These are phyloP conservation scores for Epinotia nisella DNA, from an alignment of 2,888 invertebrate genomes.

Conservation along the genomic window DNA sequence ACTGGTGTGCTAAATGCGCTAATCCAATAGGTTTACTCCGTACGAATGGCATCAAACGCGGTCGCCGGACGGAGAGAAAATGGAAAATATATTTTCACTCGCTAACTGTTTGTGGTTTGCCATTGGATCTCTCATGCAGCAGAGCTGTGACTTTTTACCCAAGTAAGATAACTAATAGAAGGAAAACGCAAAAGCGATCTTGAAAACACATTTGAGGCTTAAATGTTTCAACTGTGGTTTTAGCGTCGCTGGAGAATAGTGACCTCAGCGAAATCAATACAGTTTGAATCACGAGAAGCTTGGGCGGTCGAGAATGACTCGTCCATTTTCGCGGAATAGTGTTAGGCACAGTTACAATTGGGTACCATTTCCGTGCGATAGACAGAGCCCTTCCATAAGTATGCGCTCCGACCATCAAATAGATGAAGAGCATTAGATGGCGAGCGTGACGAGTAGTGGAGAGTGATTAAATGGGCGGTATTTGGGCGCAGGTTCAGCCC, in stretches of 20 bases:
- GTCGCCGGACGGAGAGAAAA: constrained; percentile 92
- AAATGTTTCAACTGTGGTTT: constrained; percentile 49
- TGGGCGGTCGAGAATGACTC: constrained; percentile 3
- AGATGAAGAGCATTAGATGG: constrained; percentile 11
- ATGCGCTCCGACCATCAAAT: constrained; percentile 20
- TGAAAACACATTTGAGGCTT: constrained; percentile 52
- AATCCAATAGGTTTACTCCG: constrained; percentile 91
- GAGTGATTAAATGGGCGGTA: constrained; percentile 61
- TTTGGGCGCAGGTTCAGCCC: constrained; percentile 92
- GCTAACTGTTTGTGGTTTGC: constrained; percentile 99
- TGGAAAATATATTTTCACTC: constrained; percentile 96
- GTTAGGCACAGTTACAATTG: constrained; percentile 23
- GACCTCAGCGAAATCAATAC: constrained; percentile 78
- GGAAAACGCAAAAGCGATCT: constrained; percentile 51
- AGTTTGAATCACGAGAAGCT: constrained; percentile 34
- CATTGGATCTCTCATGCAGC: constrained; percentile 97
- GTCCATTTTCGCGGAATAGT: constrained; percentile 10
- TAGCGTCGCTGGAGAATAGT: constrained; percentile 61
- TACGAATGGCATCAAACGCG: constrained; percentile 98
- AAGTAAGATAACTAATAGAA: constrained; percentile 87
- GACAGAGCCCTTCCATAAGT: constrained; percentile 8
- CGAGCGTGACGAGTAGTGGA: constrained; percentile 23
- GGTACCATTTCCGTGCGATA: constrained; percentile 28
- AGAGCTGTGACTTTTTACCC: constrained; percentile 97
- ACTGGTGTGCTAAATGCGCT: constrained; percentile 49